These are phyloP conservation scores for Psephotus haematonotus DNA, from an alignment of 2,113 vertebrate genomes.

Conservation along the genomic window DNA sequence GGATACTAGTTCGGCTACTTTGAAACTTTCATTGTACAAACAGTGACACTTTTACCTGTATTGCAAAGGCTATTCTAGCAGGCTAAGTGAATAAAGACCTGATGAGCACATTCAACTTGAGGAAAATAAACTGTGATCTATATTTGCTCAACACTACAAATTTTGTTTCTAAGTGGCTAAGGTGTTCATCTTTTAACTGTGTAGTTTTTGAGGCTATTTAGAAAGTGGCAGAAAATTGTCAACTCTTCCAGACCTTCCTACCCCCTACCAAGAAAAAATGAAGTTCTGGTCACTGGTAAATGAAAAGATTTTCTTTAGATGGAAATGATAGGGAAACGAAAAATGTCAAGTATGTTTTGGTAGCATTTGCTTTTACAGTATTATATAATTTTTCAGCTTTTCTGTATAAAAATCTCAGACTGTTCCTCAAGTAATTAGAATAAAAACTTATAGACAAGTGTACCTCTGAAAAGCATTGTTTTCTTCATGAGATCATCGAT, in stretches of 20 bases:
- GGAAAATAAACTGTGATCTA: constrained; percentile 56
- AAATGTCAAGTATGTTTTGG: constrained; percentile 56
- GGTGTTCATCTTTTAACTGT: constrained; percentile 49
- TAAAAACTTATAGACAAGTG: constrained; percentile 61
- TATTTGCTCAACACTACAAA: constrained; percentile 48
- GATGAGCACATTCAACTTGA: constrained; percentile 45
- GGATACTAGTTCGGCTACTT: constrained; percentile 64
- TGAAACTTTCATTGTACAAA: constrained; percentile 68
- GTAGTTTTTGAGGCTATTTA: constrained; percentile 54
- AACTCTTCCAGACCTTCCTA: not conserved
- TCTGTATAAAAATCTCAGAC: constrained; percentile 35
- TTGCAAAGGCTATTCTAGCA: constrained; percentile 56
- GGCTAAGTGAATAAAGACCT: constrained; percentile 65
- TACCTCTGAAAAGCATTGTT: constrained; percentile 58
- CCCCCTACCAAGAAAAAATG: constrained; percentile 5
- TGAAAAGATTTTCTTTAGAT: constrained; percentile 47
- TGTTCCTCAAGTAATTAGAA: constrained; percentile 36
- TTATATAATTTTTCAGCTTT: constrained; percentile 50
- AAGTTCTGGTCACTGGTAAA: constrained; percentile 54
- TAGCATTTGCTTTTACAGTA: constrained; percentile 58
- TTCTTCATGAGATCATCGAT: constrained; percentile 62
- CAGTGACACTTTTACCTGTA: constrained; percentile 65
- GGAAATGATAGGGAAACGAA: constrained; percentile 43
- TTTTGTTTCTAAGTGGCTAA: constrained; percentile 42
- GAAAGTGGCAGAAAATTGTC: constrained; percentile 52